Percentiles rank a stretch among this genome's conserved stretches.
These are phyloP conservation scores for Epiblema foenella DNA, from an alignment of 2,888 invertebrate genomes.

Conservation along the genomic window DNA sequence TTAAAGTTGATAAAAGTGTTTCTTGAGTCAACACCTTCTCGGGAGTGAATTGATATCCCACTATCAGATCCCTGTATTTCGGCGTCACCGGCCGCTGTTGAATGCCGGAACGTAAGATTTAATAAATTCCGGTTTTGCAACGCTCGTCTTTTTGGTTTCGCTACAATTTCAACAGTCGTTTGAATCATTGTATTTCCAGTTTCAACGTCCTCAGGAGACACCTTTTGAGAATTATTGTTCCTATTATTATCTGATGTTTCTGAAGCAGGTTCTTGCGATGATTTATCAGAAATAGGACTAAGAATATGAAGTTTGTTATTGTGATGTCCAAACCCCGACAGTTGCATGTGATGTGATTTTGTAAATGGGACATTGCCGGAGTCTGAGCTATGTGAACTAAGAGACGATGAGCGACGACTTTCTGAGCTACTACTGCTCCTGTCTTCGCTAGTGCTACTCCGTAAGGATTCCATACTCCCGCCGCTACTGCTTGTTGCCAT, in stretches of 20 bases:
- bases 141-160: slow-evolving; percentile 87
- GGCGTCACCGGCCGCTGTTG: slow-evolving; percentile 86
- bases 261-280: slow-evolving; percentile 93
- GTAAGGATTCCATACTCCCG: slow-evolving; percentile 94
- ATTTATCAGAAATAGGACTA: slow-evolving; percentile 95
- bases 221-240: slow-evolving; percentile 91
- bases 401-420: slow-evolving; percentile 92
- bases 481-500: slow-evolving; percentile 95
- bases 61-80: slow-evolving; percentile 95
- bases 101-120: slow-evolving; percentile 87
- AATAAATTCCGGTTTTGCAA: slow-evolving; percentile 91
- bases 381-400: slow-evolving; percentile 94
- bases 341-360: slow-evolving; percentile 86
- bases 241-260: slow-evolving; percentile 93
- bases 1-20: slow-evolving; percentile 86
- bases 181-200: slow-evolving; percentile 73
- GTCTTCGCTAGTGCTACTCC: slow-evolving; percentile 94
- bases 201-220: slow-evolving; percentile 88
- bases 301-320: slow-evolving; percentile 92
- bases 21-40: slow-evolving; percentile 90
- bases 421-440: slow-evolving; percentile 94
- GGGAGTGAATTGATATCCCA: slow-evolving; percentile 94
- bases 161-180: slow-evolving; percentile 79
- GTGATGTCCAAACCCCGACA: slow-evolving; percentile 89
- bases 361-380: slow-evolving; percentile 87